Conservation (phyloP, 1,140 invertebrate species). For the Leptopilina clavipes region DNA sequence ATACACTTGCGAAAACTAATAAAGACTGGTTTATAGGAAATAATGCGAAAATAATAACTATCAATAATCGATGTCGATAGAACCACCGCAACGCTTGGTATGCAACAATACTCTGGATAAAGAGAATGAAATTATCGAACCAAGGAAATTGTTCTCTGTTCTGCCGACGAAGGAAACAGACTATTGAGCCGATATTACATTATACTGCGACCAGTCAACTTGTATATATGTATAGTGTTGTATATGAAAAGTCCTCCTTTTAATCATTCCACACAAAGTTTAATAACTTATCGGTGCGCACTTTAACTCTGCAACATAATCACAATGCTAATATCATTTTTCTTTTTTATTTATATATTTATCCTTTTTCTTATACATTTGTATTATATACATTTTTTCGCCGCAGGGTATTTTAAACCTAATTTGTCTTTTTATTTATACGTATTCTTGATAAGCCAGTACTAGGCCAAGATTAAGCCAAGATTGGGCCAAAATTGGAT, state of each 20-base stretch:
- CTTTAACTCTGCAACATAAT: no score
- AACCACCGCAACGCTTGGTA: not conserved
- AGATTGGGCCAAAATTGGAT: no score
- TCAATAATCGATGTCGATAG: conserved; percentile 21
- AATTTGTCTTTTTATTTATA: no score
- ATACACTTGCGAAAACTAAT: conserved; percentile 3
- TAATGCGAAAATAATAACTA: conserved; percentile 32
- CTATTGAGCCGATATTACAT: conserved; percentile 21
- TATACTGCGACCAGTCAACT: conserved; percentile 4
- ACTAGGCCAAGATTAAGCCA: no score
- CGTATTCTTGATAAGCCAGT: no score
- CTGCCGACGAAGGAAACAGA: conserved; percentile 29
- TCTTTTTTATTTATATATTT: no score
- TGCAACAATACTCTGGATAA: conserved; percentile 23
- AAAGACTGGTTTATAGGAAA: not conserved
- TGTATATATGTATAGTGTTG: not conserved
- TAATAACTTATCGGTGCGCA: no score
- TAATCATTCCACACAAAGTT: not conserved
- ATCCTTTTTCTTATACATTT: no score
- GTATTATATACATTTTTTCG: no score
- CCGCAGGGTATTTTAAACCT: no score
- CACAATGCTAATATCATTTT: no score
- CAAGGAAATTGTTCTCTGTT: conserved; percentile 26
- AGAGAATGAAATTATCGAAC: conserved; percentile 33
- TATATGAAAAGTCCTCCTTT: conserved; percentile 8